A percentile compares a stretch with the other conserved stretches of the same genome.
Evolutionary conservation across 2,888 invertebrate species (phyloP).

Genomic region (Stenotaenia linearis): DNA sequence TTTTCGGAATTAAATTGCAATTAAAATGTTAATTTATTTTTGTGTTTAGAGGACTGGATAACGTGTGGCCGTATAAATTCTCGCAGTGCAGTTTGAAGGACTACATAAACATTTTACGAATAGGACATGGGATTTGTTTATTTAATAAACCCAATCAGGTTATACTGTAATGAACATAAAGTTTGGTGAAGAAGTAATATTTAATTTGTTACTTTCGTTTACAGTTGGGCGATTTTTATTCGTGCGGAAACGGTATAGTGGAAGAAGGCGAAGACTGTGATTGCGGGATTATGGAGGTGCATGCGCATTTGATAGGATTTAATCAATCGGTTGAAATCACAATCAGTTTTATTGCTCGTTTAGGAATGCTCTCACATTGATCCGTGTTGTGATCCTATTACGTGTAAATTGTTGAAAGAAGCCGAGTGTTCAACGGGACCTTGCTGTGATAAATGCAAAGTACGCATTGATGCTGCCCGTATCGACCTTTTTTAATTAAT

Average conservation of each 20-base stretch:
- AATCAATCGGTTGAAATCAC: too few species aligned
- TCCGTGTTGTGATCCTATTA: conserved; percentile 95
- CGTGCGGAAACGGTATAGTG: conserved; percentile 89
- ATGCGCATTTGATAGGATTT: neutral
- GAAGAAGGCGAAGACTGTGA: conserved; percentile 98
- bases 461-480: conserved; percentile 49
- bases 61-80: conserved; percentile 94
- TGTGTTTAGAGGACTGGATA: conserved; percentile 66
- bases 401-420: conserved; percentile 88
- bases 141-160: conserved; percentile 92
- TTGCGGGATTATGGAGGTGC: conserved; percentile 77
- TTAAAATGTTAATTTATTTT: neutral
- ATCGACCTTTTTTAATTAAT: neutral
- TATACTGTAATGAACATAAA: neutral
- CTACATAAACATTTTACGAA: conserved; percentile 78
- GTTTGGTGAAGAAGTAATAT: neutral
- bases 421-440: conserved; percentile 89
- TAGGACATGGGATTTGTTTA: conserved; percentile 84
- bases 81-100: conserved; percentile 90
- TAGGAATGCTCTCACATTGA: conserved; percentile 75
- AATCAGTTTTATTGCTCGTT: conserved; percentile 26
- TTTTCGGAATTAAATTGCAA: too few species aligned
- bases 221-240: conserved; percentile 50
- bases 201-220: conserved; percentile 6
- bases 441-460: conserved; percentile 86